Evolutionary conservation across 1,140 invertebrate species (phyloP).

Genomic region (Lithobius niger): DNA sequence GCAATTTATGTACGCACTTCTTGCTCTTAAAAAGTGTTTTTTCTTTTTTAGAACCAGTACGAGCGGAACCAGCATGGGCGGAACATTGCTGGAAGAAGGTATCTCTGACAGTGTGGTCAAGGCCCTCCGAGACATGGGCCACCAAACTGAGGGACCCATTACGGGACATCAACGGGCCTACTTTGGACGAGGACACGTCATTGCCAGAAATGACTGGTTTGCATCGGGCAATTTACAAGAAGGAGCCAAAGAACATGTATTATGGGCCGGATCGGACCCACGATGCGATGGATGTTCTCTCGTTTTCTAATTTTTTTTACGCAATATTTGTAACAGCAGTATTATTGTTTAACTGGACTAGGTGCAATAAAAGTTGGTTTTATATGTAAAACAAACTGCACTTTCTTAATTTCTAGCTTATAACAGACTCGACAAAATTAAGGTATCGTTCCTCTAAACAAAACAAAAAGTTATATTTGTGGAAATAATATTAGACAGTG

Average conservation of each 20-base stretch:
- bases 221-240: neutral
- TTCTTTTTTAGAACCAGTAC: neutral
- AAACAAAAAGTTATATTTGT: no score
- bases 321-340: no score
- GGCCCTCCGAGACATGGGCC: constrained; percentile 20
- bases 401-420: no score
- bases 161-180: constrained; percentile 15
- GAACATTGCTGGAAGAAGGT: constrained; percentile 23
- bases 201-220: constrained; percentile 21
- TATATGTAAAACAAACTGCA: no score
- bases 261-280: constrained; percentile 23
- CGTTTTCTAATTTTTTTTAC: no score
- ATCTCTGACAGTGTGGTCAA: constrained; percentile 17
- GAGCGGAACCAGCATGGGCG: constrained; percentile 5
- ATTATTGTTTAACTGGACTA: no score
- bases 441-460: no score
- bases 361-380: no score
- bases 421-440: no score
- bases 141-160: constrained; percentile 8
- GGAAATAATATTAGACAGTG: no score
- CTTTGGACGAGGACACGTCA: constrained; percentile 27
- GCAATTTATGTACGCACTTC: no score
- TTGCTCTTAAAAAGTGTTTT: no score
- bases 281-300: constrained; percentile 24
- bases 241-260: neutral